Percentiles rank a stretch among this genome's conserved stretches.
phyloP scores from a whole-genome alignment of 2,888 invertebrate genomes.

The Poecilobothrus nobilitatus region DNA sequence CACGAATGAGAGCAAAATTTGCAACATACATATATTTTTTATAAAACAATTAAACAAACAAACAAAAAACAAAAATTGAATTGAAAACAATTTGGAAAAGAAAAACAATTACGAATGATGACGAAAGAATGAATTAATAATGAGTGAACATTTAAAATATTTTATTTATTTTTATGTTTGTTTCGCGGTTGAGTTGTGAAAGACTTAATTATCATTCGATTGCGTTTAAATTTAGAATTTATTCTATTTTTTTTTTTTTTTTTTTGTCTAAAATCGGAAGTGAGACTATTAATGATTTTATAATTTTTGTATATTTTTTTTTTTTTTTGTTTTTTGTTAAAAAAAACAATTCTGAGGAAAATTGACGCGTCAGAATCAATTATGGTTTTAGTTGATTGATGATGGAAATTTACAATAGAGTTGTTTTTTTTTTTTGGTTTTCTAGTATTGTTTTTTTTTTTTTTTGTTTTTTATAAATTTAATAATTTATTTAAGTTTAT shows the following conservation, averaged over 20 bases:
- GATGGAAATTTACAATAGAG: too few relatives aligned
- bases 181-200: neutral
- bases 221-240: neutral
- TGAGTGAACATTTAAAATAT: neutral
- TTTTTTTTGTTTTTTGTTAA: neutral
- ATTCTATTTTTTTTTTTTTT: too few relatives aligned
- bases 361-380: constrained; percentile 2
- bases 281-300: neutral
- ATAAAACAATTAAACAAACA: too few relatives aligned
- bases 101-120: neutral
- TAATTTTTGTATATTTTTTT: neutral
- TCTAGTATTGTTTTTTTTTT: too few relatives aligned
- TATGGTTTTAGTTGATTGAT: neutral
- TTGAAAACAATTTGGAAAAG: too few relatives aligned
- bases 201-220: neutral
- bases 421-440: too few relatives aligned
- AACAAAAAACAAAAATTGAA: neutral
- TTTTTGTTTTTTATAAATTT: too few relatives aligned
- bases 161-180: neutral
- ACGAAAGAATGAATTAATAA: neutral
- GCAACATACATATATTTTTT: too few relatives aligned
- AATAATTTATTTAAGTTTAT: too few relatives aligned
- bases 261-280: neutral
- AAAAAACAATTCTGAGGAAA: neutral
- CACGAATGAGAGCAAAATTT: too few relatives aligned